Conservation (phyloP, 2,113 vertebrate genomes). For the Puma concolor region DNA sequence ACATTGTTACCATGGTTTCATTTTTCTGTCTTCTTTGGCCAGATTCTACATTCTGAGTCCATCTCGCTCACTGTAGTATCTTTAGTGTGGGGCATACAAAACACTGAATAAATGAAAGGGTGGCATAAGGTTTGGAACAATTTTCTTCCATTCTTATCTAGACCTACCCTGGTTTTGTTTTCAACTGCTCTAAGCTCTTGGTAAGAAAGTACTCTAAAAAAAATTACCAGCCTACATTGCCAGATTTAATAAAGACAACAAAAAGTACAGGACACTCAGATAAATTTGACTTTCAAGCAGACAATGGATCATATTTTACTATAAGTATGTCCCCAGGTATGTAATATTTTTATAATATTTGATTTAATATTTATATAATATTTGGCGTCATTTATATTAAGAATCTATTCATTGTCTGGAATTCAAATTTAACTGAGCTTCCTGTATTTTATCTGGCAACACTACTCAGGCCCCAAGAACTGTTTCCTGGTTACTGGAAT, state of each 20-base stretch:
- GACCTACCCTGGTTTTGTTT: not conserved
- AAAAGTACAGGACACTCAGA: not conserved
- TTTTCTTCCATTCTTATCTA: not conserved
- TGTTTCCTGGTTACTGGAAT: not conserved
- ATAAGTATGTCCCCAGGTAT: not conserved
- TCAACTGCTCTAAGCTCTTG: not conserved
- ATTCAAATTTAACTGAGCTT: conserved; percentile 24
- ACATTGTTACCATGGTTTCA: not conserved
- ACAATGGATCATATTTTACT: not conserved
- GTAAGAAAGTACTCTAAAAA: not conserved
- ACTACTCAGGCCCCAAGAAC: not conserved
- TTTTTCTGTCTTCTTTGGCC: not conserved
- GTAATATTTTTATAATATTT: conserved; percentile 20
- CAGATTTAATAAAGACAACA: not conserved
- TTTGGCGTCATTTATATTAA: not conserved
- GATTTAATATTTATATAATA: conserved; percentile 49
- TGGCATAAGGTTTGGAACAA: not conserved
- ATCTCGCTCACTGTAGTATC: not conserved
- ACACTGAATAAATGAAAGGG: not conserved
- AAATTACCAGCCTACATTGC: not conserved
- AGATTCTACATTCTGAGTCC: not conserved
- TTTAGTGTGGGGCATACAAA: not conserved
- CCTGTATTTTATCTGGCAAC: not conserved
- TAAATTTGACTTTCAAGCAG: conserved; percentile 25
- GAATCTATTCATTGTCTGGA: conserved; percentile 32